Evolutionary conservation across 2,113 vertebrate genomes (phyloP), one percentile per base, ranked within the genome.

Genomic region (Phalacrocorax aristotelis): DNA sequence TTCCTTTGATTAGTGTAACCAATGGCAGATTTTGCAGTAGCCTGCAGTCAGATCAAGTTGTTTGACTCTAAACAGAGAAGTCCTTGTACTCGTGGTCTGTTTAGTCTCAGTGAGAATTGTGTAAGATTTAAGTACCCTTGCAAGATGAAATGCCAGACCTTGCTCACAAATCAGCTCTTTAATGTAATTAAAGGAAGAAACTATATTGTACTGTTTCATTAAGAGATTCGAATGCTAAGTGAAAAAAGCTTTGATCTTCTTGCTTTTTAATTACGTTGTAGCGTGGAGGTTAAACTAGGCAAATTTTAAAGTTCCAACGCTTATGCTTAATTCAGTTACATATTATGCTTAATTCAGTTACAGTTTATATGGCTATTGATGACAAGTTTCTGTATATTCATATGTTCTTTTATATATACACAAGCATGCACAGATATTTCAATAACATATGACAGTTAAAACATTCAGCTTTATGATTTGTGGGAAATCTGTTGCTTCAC

Each of bases 101-200:
- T 54, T 40, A 80, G 36, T 81, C 55, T 94, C 70, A 64, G 25
- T 46, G 55, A 70, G 69, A 92, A 89, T 75, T 70, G 34, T 29
- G 9, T 48, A 87, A 86, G 60, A 38, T 62, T 66, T 69, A 89
- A 83, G 25, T 81, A 70, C 19, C 32, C 48, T 62, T 89, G 83
- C 44, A 82, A 70, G 78, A 94, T 42, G 30, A 93, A 90, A 88
- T 88, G 75, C 61, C 86, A 95, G 79, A 79, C 57, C 42, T 85
- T 89, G 83, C 71, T 83, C 71, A 65, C 49, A 52, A n/a, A 54
- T 93, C 75, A 92, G 21, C n/a, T 88, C 54, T 71, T 69, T 57
- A 76, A n/a, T 17, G 15, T 54, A 80, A 90, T 83, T 69, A 81
- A 83, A 87, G 74, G 44, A 71, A 29, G 32, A 83, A 77, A 71